Evolutionary conservation across 2,888 invertebrate genomes (phyloP), one percentile per base, ranked within the genome.

Genomic region (Agrochola litura): DNA sequence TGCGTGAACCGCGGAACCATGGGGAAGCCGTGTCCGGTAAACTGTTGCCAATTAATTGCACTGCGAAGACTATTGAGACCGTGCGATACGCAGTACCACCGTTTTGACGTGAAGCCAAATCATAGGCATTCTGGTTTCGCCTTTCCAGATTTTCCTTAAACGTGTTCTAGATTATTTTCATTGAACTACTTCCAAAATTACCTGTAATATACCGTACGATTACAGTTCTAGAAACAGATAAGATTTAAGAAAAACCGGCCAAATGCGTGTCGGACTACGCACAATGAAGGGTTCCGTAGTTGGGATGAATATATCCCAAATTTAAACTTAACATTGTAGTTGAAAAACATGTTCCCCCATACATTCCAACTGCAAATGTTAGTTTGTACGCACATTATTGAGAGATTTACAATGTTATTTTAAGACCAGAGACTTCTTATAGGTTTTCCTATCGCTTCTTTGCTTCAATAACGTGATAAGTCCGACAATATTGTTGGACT

Each of bases 41-140:
- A 90, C 86, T 79, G 82, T 86, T 90, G 89, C 91, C 90, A 92
- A 92, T 92, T 90, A 90, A 86, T 89, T 84, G 85, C 63, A 60
- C 73, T 81, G 84, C 76, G 58, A 56, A 71, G 83, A 85, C 90
- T 89, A 89, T 86, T 87, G 87, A 86, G 79, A 84, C 64, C 61
- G 84, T 81, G 81, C 75, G 86, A 87, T 88, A 85, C 86, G 83
- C 81, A 86, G 84, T 84, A 83, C 83, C 73, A 83, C 82, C 79
- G 63, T 85, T 89, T 88, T 88, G 89, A 89, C 81, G 81, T 75
- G 64, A 69, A 83, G 87, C 89, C 90, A 91, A 89, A 89, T 83
- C 74, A 73, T 74, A 65, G 60, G 56, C 73, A 85, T 81, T 65
- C 49, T 72, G 54, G 9, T 46, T 68, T 77, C 73, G 54, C 72